phyloP scores from a whole-genome alignment of 2,113 vertebrate genomes.

The Eclectus roratus region DNA sequence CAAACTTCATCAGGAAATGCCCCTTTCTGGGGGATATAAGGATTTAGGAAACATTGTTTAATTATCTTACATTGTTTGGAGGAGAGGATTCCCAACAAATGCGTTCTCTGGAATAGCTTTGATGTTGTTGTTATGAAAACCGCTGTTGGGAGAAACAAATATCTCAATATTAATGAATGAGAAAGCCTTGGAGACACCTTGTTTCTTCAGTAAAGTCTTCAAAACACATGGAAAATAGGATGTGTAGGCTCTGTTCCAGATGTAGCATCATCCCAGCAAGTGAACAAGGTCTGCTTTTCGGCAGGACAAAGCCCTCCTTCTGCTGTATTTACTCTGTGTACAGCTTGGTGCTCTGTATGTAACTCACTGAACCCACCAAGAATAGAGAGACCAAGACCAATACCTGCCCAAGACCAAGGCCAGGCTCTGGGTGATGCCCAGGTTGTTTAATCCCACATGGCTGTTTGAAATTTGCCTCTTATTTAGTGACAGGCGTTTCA shows the following conservation, averaged over 20 bases:
- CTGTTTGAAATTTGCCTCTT: not conserved
- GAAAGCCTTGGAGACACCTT: not conserved
- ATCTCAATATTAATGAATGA: not conserved
- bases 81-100: conserved; percentile 92
- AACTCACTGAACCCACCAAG: not conserved
- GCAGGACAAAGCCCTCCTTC: not conserved
- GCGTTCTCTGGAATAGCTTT: conserved; percentile 92
- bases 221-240: not conserved
- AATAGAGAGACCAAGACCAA: not conserved
- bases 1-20: not conserved
- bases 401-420: not conserved
- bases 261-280: not conserved
- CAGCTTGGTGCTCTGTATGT: not conserved
- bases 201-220: not conserved
- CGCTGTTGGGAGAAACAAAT: conserved; percentile 75
- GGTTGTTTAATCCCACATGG: not conserved
- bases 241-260: not conserved
- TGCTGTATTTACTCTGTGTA: not conserved
- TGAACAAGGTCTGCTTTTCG: not conserved
- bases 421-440: not conserved
- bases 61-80: conserved; percentile 91
- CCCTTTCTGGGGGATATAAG: not conserved
- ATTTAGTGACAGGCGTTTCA: not conserved
- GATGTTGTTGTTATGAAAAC: conserved; percentile 97
- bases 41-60: not conserved